phyloP scores from a whole-genome alignment of 2,113 vertebrate genomes.

The Argyrosomus japonicus region DNA sequence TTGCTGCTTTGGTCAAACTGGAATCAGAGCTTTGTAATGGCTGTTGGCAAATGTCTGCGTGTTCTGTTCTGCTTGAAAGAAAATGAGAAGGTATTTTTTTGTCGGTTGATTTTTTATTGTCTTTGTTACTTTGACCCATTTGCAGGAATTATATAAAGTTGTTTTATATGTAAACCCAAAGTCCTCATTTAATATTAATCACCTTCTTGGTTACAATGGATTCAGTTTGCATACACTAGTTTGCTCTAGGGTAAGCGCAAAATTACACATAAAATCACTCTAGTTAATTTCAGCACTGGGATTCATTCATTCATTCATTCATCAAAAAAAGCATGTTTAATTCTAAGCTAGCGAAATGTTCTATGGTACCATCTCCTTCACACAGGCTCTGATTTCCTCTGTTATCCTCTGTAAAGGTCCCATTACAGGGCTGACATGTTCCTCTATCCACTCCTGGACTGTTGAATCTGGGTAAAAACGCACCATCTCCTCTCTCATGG shows the following conservation, averaged over 20 bases:
- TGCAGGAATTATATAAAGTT: conserved; percentile 27
- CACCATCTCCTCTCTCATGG: conserved; percentile 86
- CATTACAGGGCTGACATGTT: conserved; percentile 87
- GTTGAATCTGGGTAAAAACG: conserved; percentile 85
- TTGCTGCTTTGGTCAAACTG: background rate
- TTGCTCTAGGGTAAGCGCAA: background rate
- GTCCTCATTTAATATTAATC: background rate
- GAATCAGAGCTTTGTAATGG: conserved; percentile 9
- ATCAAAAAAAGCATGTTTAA: conserved; percentile 3
- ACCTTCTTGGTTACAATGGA: background rate
- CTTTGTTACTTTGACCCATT: conserved; percentile 33
- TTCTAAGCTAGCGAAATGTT: background rate
- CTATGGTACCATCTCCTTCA: conserved; percentile 63
- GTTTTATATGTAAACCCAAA: background rate
- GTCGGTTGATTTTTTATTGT: conserved; percentile 25
- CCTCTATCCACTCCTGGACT: conserved; percentile 92
- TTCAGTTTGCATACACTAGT: background rate
- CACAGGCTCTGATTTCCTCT: conserved; percentile 80
- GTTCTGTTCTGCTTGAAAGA: conserved; percentile 9
- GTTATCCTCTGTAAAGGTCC: conserved; percentile 85
- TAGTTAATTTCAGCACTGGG: background rate
- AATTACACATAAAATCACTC: background rate
- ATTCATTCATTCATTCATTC: background rate
- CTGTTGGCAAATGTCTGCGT: background rate
- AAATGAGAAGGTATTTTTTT: background rate